phyloP scores from a whole-genome alignment of 2,888 invertebrate genomes.

The Hyppa rectilinea region DNA sequence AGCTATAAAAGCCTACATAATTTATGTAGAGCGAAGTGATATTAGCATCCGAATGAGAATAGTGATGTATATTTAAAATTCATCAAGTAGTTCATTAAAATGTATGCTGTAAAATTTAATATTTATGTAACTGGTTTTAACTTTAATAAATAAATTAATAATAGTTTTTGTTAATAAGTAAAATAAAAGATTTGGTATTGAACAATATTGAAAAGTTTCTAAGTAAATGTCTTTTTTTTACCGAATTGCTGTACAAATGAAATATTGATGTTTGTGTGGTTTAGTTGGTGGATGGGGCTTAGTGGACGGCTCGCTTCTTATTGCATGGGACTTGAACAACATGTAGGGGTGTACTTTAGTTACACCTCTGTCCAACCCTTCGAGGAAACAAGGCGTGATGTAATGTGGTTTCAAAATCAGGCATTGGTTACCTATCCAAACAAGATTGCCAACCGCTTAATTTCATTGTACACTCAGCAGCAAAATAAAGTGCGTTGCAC shows the following conservation, averaged over 20 bases:
- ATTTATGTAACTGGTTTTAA: neutral
- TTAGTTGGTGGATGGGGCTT: neutral
- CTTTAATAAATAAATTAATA: neutral
- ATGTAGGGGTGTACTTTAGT: neutral
- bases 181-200: neutral
- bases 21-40: slow-evolving; percentile 31
- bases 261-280: too few relatives aligned
- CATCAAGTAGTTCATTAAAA: neutral
- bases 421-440: neutral
- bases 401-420: neutral
- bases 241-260: neutral
- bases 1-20: slow-evolving; percentile 32
- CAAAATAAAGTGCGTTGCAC: slow-evolving; percentile 61
- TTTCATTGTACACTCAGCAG: slow-evolving; percentile 46
- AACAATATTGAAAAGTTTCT: neutral
- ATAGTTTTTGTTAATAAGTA: neutral
- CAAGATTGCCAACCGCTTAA: slow-evolving; percentile 10
- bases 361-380: too few relatives aligned
- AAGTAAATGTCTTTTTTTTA: neutral
- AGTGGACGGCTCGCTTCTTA: neutral
- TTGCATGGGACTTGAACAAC: neutral
- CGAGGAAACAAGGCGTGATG: neutral
- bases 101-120: neutral
- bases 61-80: neutral
- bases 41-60: slow-evolving; percentile 34